Conservation (phyloP, 2,888 invertebrate genomes). For the Amphipoea lucens region DNA sequence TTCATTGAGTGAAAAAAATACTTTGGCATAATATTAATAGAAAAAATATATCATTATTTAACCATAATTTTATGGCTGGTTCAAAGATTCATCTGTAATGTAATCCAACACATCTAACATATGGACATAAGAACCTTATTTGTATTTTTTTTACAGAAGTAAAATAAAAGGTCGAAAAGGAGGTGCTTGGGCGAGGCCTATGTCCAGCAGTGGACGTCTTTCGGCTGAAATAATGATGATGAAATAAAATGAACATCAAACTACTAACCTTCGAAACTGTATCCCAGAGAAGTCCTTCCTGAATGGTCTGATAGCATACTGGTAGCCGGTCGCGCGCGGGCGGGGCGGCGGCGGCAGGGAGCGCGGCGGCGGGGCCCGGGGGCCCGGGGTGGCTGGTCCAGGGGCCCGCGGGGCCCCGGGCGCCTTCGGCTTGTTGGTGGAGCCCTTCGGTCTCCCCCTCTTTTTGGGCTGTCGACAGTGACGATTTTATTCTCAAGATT, state of each 20-base stretch:
- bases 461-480: constrained; percentile 83
- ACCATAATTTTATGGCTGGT: background rate
- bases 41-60: background rate
- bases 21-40: background rate
- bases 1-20: background rate
- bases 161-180: background rate
- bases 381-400: constrained; percentile 14
- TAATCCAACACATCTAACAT: background rate
- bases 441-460: constrained; percentile 88
- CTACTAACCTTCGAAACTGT: constrained; percentile 85
- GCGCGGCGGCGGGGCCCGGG: constrained; percentile 66
- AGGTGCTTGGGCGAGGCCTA: no score
- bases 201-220: no score
- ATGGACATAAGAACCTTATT: background rate
- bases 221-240: no score
- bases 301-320: constrained; percentile 86
- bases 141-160: background rate
- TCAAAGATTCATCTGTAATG: background rate
- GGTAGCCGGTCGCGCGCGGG: constrained; percentile 83
- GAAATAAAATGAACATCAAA: background rate
- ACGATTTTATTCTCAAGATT: constrained; percentile 60
- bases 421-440: constrained; percentile 87
- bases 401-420: constrained; percentile 55
- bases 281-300: constrained; percentile 89
- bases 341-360: constrained; percentile 72